Conservation (phyloP, 2,113 vertebrate genomes). For the Nicator chloris region DNA sequence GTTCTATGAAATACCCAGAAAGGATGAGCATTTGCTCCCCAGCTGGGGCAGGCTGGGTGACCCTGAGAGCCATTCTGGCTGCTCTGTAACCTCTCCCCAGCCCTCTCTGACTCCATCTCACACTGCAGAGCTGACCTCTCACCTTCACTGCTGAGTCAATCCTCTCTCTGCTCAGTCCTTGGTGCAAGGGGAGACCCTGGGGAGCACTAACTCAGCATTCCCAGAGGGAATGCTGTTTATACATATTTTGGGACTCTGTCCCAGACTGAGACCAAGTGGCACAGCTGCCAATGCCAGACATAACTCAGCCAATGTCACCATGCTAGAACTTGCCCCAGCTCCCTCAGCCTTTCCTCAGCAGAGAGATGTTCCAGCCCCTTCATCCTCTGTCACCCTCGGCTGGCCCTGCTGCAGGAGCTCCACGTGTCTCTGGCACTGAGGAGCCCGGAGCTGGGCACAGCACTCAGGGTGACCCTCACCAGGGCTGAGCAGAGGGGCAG, state of each 20-base stretch:
- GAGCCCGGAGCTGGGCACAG: neutral
- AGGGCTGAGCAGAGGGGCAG: neutral
- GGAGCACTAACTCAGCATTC: neutral
- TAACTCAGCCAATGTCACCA: neutral
- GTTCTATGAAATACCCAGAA: neutral
- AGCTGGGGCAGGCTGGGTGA: neutral
- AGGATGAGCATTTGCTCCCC: neutral
- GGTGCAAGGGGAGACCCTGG: neutral
- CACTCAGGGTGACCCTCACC: neutral
- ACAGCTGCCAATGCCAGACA: neutral
- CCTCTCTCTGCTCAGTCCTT: neutral
- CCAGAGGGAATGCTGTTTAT: neutral
- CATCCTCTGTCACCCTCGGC: rapidly evolving
- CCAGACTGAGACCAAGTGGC: neutral
- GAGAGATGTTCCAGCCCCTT: neutral
- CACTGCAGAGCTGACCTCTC: neutral
- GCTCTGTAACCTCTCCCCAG: neutral
- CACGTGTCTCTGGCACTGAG: neutral
- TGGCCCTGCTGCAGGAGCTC: neutral
- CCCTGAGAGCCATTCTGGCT: neutral
- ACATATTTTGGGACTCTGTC: neutral
- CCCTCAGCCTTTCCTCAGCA: neutral
- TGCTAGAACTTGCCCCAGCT: neutral
- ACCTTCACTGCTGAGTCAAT: neutral
- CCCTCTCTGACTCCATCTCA: neutral